Percentiles rank a stretch among this genome's conserved stretches.
Conservation (phyloP, 2,797 vertebrate species). For the Etheostoma nigrum region DNA sequence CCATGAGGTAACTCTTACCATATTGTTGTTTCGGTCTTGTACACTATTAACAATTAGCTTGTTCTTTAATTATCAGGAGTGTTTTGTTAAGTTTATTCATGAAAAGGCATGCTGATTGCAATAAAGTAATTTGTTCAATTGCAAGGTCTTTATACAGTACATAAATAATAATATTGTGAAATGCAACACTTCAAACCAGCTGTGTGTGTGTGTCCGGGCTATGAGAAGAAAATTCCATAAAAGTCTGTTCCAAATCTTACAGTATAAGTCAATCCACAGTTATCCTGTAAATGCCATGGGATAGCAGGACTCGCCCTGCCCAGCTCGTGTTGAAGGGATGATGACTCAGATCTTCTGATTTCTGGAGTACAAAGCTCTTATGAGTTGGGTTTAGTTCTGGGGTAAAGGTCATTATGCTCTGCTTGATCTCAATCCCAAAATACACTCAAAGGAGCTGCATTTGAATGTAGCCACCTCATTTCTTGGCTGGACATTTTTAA, state of each 20-base stretch:
- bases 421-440: constrained; percentile 57
- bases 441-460: constrained; percentile 40
- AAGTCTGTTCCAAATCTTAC: constrained; percentile 33
- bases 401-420: constrained; percentile 56
- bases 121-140: constrained; percentile 47
- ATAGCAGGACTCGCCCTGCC: constrained; percentile 20
- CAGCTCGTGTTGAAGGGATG: constrained; percentile 36
- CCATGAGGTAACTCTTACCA: constrained; percentile 14
- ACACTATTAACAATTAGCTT: constrained; percentile 6
- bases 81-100: constrained; percentile 36
- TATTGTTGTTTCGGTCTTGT: constrained; percentile 26
- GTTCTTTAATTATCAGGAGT: constrained; percentile 19
- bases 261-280: constrained; percentile 18
- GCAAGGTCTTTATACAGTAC: constrained; percentile 28
- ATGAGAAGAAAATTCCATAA: constrained; percentile 65
- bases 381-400: constrained; percentile 54
- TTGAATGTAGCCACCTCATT: constrained; percentile 53
- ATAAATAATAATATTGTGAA: constrained; percentile 43
- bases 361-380: constrained; percentile 43
- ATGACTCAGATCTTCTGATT: constrained; percentile 66
- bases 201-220: constrained; percentile 56
- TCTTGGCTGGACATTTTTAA: constrained; percentile 64
- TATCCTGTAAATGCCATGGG: constrained; percentile 22
- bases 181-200: constrained; percentile 52
- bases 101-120: constrained; percentile 36